Evolutionary conservation across 2,797 vertebrate genomes (phyloP).

Genomic region (Chloroceryle inda): DNA sequence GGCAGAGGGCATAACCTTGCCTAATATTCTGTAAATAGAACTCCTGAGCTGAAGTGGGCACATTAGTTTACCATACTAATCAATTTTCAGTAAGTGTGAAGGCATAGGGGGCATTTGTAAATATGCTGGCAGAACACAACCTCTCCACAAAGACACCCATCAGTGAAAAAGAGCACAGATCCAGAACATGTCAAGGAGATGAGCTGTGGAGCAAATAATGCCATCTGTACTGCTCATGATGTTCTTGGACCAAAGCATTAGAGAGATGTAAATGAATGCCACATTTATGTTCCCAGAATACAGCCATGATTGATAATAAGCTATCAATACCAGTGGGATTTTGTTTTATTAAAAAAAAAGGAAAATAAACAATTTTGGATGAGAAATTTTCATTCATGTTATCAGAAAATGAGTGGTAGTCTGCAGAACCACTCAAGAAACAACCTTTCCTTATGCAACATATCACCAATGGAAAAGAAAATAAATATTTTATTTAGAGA

Average conservation of each 20-base stretch:
- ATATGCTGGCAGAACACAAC: conserved; percentile 38
- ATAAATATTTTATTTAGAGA: neutral
- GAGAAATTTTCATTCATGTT: neutral
- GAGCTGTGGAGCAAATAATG: conserved; percentile 60
- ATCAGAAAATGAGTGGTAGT: neutral
- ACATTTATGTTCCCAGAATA: neutral
- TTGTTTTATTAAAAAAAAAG: neutral
- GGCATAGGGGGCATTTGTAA: conserved; percentile 1
- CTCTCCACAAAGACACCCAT: conserved; percentile 43
- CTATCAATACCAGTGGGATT: neutral
- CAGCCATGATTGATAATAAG: neutral
- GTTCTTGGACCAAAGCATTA: conserved; percentile 32
- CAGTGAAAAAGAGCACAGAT: conserved; percentile 29
- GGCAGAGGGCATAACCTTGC: neutral
- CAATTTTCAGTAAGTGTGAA: neutral
- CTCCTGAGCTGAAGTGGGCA: neutral
- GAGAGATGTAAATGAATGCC: conserved; percentile 34
- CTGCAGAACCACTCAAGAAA: neutral
- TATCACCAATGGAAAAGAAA: neutral
- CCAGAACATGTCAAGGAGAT: conserved; percentile 56
- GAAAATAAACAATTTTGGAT: neutral
- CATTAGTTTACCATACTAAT: neutral
- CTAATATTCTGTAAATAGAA: neutral
- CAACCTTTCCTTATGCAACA: neutral
- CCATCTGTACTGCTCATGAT: conserved; percentile 47